Conservation (phyloP, 2,797 vertebrate species). For the Paedocypris micromegethes region DNA sequence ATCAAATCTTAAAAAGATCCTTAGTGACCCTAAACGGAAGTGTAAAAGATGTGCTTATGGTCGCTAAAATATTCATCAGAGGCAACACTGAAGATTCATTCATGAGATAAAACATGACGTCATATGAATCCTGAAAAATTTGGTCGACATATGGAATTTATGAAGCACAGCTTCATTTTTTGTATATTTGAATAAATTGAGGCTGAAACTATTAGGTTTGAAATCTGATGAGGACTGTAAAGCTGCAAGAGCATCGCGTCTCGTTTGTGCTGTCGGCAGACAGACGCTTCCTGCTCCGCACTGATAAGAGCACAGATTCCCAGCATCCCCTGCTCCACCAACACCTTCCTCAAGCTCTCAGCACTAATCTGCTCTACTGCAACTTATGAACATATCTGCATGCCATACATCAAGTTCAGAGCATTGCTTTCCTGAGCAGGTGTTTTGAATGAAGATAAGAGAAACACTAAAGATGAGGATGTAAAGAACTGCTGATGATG, state of each 20-base stretch:
- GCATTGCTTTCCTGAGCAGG: slow-evolving; percentile 5
- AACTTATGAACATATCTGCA: slow-evolving; percentile 15
- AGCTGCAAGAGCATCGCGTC: slow-evolving; percentile 5
- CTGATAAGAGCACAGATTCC: slow-evolving; percentile 64
- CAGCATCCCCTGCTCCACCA: slow-evolving; percentile 26
- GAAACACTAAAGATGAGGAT: slow-evolving; percentile 11
- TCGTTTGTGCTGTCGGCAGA: slow-evolving; percentile 52
- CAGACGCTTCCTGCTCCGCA: slow-evolving; percentile 62
- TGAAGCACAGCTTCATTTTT: background rate
- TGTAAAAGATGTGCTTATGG: background rate
- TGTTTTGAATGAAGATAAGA: slow-evolving; percentile 8
- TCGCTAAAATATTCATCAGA: no score
- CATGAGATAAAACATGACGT: no score
- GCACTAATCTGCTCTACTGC: slow-evolving; percentile 33
- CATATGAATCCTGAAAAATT: background rate
- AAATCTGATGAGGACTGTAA: background rate
- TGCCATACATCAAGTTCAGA: background rate
- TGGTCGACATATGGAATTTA: background rate
- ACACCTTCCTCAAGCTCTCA: slow-evolving; percentile 23
- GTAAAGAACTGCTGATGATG: slow-evolving; percentile 25
- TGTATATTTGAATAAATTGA: background rate
- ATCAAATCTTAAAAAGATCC: background rate
- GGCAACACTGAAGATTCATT: no score
- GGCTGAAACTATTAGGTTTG: background rate
- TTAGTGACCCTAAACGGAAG: background rate